Conservation (phyloP, 2,888 invertebrate genomes). For the Cerastis rubricosa region DNA sequence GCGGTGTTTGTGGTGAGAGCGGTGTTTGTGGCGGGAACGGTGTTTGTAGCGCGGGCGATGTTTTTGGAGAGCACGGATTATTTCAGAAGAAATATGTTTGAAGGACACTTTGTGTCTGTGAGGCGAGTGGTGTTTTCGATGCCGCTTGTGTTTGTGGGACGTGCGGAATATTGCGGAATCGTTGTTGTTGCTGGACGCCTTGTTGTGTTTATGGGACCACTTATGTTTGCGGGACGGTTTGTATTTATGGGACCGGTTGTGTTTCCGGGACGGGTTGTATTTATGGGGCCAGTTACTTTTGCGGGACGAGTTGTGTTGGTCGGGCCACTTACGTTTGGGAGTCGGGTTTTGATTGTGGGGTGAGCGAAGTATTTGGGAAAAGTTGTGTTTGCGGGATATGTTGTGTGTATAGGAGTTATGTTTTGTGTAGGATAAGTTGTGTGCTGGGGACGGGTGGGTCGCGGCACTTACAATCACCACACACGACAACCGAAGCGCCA, state of each 20-base stretch:
- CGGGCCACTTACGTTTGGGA: neutral
- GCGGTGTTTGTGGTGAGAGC: neutral
- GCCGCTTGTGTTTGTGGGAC: neutral
- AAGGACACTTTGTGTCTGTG: neutral
- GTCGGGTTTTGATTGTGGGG: neutral
- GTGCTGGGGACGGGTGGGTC: neutral
- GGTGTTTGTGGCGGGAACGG: neutral
- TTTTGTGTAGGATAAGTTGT: neutral
- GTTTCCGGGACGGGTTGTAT: neutral
- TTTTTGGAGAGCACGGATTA: neutral
- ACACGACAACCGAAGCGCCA: neutral
- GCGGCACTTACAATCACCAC: neutral
- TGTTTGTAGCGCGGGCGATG: neutral
- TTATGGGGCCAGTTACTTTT: neutral
- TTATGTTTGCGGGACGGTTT: neutral
- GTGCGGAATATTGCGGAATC: neutral
- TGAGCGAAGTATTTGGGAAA: neutral
- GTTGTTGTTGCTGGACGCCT: neutral
- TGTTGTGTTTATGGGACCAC: neutral
- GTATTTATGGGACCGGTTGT: neutral
- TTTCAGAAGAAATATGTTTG: neutral
- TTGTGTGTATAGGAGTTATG: neutral
- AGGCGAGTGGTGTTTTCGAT: neutral
- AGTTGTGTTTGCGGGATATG: neutral
- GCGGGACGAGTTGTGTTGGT: neutral